Conservation (phyloP, 2,113 vertebrate genomes). For the Apteryx owenii region DNA sequence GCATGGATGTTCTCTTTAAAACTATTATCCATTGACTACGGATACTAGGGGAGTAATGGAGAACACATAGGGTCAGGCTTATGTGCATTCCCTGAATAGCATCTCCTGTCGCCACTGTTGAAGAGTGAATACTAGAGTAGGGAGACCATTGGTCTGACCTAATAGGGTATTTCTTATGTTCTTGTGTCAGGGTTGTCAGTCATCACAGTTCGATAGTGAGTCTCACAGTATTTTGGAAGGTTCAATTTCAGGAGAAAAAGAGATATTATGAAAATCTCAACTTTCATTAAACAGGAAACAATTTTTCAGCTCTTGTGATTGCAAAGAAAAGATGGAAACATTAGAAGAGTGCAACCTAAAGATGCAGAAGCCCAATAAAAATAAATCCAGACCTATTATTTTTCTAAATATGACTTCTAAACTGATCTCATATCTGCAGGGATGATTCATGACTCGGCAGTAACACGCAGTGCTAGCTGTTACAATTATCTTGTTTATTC, state of each 20-base stretch:
- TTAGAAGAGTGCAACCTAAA: background rate
- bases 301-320: background rate
- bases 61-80: background rate
- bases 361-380: background rate
- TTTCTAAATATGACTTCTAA: background rate
- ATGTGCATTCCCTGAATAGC: background rate
- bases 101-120: background rate
- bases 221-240: background rate
- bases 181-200: background rate
- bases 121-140: background rate
- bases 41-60: background rate
- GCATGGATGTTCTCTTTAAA: background rate
- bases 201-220: background rate
- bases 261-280: background rate
- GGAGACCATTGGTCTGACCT: background rate
- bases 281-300: background rate
- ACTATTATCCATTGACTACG: background rate
- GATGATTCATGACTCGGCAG: background rate
- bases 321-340: background rate
- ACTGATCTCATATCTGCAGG: background rate
- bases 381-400: background rate
- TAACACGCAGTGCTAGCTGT: background rate
- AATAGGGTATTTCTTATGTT: background rate
- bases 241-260: background rate
- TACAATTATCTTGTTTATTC: background rate